Evolutionary conservation across 2,113 vertebrate species (phyloP), one percentile per base, ranked within the genome.

Genomic region (Vicugna pacos): DNA sequence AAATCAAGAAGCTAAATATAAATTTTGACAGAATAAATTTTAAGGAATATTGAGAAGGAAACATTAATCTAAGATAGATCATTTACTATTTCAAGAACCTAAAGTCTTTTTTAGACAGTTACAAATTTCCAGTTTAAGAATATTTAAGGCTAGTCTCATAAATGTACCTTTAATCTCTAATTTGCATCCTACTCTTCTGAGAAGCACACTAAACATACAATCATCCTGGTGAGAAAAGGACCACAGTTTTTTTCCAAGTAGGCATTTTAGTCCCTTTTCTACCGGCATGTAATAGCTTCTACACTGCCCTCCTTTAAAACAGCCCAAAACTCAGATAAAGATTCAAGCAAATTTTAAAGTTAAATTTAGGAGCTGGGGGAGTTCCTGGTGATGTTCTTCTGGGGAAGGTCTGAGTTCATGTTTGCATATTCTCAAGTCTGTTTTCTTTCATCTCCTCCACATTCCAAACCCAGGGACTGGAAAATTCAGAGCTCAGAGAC

Each of bases 391-490:
- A 96, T 56, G 52, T 73, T 73, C 76, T 93, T 77, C 80, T 88
- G 69, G 76, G 56, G 38, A 97, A 94, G 52, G 46, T 95, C 93
- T 96, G 92, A 97, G 96, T 97, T 96, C 87, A 93, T 64, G 95
- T 91, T 97, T 96, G 98, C 97, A 98, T 98, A 98, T 97, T 95
- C 98, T 97, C 32, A 96, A 98, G 98, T 96, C 98, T 98, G 98
- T 98, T 98, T 98, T 97, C 97, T 98, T 98, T 98, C 97, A 98
- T 98, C 99, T 99, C 99, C 99, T 99, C 98, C 99, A 98, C 99
- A 99, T 99, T 99, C 99, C 99, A 98, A 8, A 75, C 86, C 89
- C 96, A 96, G 69, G 90, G 85, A 91, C 94, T 97, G 94, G 93
- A 96, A 96, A 97, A 93, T 76, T 79, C 94, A 97, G 96, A 98